Conservation (phyloP, 2,888 invertebrate genomes). For the Merodon equestris region DNA sequence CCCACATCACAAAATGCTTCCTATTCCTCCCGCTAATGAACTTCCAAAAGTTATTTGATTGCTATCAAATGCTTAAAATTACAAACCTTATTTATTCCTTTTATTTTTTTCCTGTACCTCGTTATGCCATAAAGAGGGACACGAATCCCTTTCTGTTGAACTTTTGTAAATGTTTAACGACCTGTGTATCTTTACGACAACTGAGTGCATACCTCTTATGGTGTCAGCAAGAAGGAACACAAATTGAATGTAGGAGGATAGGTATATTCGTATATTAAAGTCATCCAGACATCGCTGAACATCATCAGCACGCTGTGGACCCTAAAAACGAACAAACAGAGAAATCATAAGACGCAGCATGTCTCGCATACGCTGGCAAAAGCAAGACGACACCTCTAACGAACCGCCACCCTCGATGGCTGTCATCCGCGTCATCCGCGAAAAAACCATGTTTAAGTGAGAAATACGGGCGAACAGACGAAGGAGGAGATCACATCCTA, state of each 20-base stretch:
- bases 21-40: constrained; percentile 36
- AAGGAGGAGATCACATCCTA: constrained; percentile 58
- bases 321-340: not conserved
- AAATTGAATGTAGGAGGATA: too few relatives aligned
- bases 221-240: too few relatives aligned
- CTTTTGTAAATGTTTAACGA: constrained; percentile 64
- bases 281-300: constrained; percentile 54
- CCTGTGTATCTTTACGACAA: constrained; percentile 46
- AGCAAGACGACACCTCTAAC: constrained; percentile 6
- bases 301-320: constrained; percentile 41
- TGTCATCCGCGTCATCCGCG: too few relatives aligned
- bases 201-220: not conserved
- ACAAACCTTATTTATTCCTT: constrained; percentile 64
- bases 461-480: not conserved
- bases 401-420: not conserved
- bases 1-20: constrained; percentile 28
- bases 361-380: not conserved
- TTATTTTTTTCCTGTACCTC: constrained; percentile 47
- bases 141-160: constrained; percentile 30
- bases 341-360: constrained; percentile 5
- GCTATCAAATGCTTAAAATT: constrained; percentile 63
- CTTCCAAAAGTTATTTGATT: constrained; percentile 67
- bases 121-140: constrained; percentile 60
- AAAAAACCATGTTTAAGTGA: too few relatives aligned
- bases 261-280: constrained; percentile 34